These are phyloP conservation scores for Sitta carolinensis DNA, from an alignment of 2,797 vertebrate species.

Conservation along the genomic window DNA sequence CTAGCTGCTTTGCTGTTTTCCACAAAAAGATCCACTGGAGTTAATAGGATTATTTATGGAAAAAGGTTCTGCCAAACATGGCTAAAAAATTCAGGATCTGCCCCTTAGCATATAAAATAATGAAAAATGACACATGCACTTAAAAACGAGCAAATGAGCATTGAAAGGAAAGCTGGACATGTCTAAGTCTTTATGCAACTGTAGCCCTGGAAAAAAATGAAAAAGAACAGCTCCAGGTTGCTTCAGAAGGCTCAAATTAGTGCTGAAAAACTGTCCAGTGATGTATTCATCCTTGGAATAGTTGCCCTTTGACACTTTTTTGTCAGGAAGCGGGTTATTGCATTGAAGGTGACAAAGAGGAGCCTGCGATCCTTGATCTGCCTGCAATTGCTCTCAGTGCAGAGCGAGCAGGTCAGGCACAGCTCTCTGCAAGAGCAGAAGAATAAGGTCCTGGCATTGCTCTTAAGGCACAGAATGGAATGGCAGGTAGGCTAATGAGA, in stretches of 20 bases:
- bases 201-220: not conserved
- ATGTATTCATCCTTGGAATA: not conserved
- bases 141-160: not conserved
- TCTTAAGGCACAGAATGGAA: not conserved
- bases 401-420: not conserved
- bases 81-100: not conserved
- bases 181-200: not conserved
- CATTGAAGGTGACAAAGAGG: not conserved
- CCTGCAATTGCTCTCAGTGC: not conserved
- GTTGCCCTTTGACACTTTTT: not conserved
- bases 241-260: not conserved
- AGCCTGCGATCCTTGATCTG: not conserved
- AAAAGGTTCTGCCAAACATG: slow-evolving; percentile 3
- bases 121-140: slow-evolving; percentile 5
- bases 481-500: not conserved
- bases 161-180: not conserved
- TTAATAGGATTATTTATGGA: slow-evolving; percentile 13
- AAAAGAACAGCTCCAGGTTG: not conserved
- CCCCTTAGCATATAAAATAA: not conserved
- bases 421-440: not conserved
- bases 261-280: not conserved
- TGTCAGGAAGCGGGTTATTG: not conserved
- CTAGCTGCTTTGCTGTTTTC: not conserved
- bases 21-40: not conserved
- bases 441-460: not conserved